These are phyloP conservation scores for Escarpia spicata DNA, from an alignment of 2,888 invertebrate species.

Conservation along the genomic window DNA sequence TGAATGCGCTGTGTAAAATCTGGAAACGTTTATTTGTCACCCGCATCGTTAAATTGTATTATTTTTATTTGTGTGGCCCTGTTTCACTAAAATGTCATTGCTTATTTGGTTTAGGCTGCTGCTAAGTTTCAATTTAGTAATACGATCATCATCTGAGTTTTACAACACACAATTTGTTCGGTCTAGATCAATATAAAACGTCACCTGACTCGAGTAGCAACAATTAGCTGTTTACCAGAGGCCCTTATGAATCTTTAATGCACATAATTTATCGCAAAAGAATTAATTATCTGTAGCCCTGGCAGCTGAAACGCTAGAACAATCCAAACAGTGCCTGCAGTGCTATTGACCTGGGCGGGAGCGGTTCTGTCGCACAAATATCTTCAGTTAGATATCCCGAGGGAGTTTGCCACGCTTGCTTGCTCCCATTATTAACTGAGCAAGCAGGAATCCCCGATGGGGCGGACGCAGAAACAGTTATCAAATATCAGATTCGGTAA, in stretches of 20 bases:
- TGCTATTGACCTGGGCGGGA: background rate
- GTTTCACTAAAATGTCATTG: background rate
- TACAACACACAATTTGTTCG: background rate
- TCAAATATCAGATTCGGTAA: background rate
- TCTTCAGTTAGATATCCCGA: background rate
- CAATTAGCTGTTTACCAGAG: background rate
- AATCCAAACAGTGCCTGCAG: background rate
- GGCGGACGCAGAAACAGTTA: background rate
- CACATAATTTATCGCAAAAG: background rate
- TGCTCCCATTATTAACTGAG: background rate
- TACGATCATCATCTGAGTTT: background rate
- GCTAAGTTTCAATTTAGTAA: background rate
- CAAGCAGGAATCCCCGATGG: background rate
- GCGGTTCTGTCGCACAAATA: background rate
- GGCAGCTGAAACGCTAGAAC: conserved; percentile 16
- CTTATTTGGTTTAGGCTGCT: background rate
- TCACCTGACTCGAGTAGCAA: background rate
- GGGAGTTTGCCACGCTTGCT: background rate
- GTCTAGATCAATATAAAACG: background rate
- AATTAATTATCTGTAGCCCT: background rate
- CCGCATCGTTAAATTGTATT: background rate
- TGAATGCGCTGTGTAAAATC: background rate
- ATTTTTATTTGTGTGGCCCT: no score
- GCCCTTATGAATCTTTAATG: conserved; percentile 5
- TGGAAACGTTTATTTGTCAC: background rate